Evolutionary conservation across 2,888 invertebrate species (phyloP).

Genomic region (Drosophila suboccidentalis): DNA sequence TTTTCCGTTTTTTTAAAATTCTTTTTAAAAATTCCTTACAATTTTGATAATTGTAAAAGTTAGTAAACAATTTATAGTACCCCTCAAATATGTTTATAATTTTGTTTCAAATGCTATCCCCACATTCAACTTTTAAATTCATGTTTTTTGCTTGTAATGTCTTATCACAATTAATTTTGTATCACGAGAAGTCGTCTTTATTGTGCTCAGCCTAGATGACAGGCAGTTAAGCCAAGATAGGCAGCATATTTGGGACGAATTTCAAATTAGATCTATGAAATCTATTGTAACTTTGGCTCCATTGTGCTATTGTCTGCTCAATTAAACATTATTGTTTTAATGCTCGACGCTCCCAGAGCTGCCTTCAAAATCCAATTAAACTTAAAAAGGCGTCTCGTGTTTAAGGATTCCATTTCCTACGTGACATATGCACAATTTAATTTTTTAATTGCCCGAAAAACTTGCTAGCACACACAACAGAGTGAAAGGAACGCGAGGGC

Average conservation of each 20-base stretch:
- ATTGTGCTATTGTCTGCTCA: constrained; percentile 41
- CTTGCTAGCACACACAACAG: constrained; percentile 25
- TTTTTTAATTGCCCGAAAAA: constrained; percentile 77
- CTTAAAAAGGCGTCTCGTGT: constrained; percentile 61
- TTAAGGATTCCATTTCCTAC: constrained; percentile 53
- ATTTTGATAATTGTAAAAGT: constrained; percentile 1
- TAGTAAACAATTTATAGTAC: background rate
- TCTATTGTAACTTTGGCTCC: constrained; percentile 18
- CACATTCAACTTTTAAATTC: background rate
- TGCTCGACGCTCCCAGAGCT: constrained; percentile 36
- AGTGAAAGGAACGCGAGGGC: background rate
- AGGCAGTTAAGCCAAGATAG: constrained; percentile 9
- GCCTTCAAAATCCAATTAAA: constrained; percentile 75
- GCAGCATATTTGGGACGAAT: background rate
- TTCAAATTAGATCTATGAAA: constrained; percentile 31
- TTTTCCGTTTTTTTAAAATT: too few species aligned
- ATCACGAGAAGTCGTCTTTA: constrained; percentile 9
- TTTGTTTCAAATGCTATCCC: background rate
- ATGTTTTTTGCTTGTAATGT: background rate
- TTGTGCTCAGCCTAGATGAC: background rate
- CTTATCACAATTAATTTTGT: constrained; percentile 6
- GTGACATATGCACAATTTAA: constrained; percentile 79
- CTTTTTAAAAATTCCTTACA: background rate
- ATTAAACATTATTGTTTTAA: constrained; percentile 59
- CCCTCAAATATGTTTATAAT: background rate